These are phyloP conservation scores for Girardinus metallicus DNA, from an alignment of 2,797 vertebrate species.

Conservation along the genomic window DNA sequence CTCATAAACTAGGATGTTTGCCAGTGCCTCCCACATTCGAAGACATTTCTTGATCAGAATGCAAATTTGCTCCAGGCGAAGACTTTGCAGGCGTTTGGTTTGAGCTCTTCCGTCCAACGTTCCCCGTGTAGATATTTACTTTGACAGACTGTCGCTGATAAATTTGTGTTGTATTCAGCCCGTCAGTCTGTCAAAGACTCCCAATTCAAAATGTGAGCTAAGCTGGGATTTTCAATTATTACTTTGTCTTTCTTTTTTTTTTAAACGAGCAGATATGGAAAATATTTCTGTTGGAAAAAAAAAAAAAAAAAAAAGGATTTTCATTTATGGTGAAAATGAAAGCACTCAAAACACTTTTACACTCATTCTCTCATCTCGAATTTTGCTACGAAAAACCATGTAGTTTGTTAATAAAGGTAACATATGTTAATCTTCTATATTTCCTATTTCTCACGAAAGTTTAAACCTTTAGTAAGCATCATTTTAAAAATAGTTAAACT, in stretches of 20 bases:
- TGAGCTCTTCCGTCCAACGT: slow-evolving; percentile 7
- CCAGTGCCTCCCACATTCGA: slow-evolving; percentile 72
- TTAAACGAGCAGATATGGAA: not conserved
- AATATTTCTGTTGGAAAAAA: not conserved
- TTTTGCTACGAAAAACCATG: not conserved
- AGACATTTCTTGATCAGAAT: slow-evolving; percentile 64
- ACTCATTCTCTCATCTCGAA: not conserved
- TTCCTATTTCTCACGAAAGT: not conserved
- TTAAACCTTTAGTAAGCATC: too few relatives aligned
- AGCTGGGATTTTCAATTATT: not conserved
- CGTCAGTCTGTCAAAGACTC: slow-evolving; percentile 15
- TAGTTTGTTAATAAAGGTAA: not conserved
- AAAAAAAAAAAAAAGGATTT: not conserved
- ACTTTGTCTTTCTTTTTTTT: not conserved
- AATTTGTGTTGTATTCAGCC: not conserved
- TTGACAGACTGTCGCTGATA: not conserved
- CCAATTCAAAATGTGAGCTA: not conserved
- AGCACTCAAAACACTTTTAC: not conserved
- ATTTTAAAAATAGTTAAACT: not conserved
- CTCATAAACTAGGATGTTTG: slow-evolving; percentile 66
- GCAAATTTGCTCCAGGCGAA: slow-evolving; percentile 56
- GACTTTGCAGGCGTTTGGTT: slow-evolving; percentile 44
- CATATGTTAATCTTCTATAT: not conserved
- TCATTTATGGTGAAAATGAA: not conserved
- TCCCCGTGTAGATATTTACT: not conserved